These are phyloP conservation scores for Ips nitidus DNA, from an alignment of 1,140 invertebrate species.

Conservation along the genomic window DNA sequence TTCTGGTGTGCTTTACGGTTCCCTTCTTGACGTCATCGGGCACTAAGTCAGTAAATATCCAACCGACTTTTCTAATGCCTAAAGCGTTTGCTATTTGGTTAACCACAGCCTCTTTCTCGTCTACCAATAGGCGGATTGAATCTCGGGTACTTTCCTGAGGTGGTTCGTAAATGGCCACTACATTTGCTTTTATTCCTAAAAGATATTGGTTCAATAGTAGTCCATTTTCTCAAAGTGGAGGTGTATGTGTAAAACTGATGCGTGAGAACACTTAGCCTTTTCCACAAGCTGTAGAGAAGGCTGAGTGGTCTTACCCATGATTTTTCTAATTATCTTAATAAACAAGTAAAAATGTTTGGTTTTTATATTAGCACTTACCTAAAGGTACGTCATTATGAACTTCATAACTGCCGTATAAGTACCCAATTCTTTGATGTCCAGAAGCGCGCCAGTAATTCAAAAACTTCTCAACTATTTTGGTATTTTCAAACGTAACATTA, in stretches of 20 bases:
- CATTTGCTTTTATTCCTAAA: slow-evolving; percentile 81
- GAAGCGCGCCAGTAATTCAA: slow-evolving; percentile 95
- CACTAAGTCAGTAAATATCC: slow-evolving; percentile 98
- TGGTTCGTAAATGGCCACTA: slow-evolving; percentile 97
- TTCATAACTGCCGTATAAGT: slow-evolving; percentile 93
- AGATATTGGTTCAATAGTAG: neutral
- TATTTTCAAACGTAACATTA: slow-evolving; percentile 97
- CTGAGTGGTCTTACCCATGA: neutral
- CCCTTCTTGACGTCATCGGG: slow-evolving; percentile 84
- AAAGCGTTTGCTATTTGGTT: slow-evolving; percentile 77
- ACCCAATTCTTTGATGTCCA: slow-evolving; percentile 91
- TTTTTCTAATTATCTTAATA: no score
- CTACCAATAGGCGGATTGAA: slow-evolving; percentile 68
- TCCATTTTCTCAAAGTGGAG: neutral
- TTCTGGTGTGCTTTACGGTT: slow-evolving; percentile 73
- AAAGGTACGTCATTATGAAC: slow-evolving; percentile 90
- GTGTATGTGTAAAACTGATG: neutral
- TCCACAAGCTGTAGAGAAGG: no score
- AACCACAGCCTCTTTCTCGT: slow-evolving; percentile 72
- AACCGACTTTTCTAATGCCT: slow-evolving; percentile 86
- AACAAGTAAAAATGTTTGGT: no score
- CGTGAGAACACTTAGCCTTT: no score
- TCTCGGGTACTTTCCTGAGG: slow-evolving; percentile 83
- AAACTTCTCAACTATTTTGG: slow-evolving; percentile 92
- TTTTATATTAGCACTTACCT: slow-evolving; percentile 54